These are phyloP conservation scores for Nesogale talazaci DNA, from an alignment of 2,113 vertebrate species.

Conservation along the genomic window DNA sequence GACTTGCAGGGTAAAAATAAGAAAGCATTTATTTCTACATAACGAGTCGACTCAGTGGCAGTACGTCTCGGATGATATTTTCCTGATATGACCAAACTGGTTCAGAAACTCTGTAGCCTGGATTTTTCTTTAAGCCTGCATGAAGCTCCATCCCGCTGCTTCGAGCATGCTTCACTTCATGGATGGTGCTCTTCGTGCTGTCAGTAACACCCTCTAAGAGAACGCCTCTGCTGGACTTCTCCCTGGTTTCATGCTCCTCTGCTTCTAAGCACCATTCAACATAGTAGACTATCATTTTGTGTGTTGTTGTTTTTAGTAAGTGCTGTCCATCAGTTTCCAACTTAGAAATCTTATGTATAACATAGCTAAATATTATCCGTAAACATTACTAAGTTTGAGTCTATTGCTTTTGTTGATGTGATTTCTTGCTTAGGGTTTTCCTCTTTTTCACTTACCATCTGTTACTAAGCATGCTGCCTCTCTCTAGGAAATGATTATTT, in stretches of 20 bases:
- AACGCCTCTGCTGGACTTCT: not conserved
- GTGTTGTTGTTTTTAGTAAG: no score
- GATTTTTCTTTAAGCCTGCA: not conserved
- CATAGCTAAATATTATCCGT: no score
- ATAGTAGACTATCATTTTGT: not conserved
- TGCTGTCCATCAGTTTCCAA: no score
- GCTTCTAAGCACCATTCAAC: not conserved
- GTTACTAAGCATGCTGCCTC: no score
- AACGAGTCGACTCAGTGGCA: not conserved
- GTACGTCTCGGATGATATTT: not conserved
- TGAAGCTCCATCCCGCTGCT: not conserved
- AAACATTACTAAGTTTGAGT: no score
- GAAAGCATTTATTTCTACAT: not conserved
- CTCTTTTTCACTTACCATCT: no score
- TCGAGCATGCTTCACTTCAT: not conserved
- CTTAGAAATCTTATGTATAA: no score
- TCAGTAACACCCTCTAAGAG: accelerated
- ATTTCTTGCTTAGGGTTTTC: no score
- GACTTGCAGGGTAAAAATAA: not conserved
- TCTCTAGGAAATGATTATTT: no score
- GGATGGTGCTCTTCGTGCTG: not conserved
- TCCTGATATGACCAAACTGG: constrained; percentile 12
- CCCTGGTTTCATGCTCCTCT: not conserved
- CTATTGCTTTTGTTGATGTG: no score
- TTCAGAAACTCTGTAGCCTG: not conserved